These are phyloP conservation scores for Ibycter americanus DNA, from an alignment of 2,797 vertebrate species.

Conservation along the genomic window DNA sequence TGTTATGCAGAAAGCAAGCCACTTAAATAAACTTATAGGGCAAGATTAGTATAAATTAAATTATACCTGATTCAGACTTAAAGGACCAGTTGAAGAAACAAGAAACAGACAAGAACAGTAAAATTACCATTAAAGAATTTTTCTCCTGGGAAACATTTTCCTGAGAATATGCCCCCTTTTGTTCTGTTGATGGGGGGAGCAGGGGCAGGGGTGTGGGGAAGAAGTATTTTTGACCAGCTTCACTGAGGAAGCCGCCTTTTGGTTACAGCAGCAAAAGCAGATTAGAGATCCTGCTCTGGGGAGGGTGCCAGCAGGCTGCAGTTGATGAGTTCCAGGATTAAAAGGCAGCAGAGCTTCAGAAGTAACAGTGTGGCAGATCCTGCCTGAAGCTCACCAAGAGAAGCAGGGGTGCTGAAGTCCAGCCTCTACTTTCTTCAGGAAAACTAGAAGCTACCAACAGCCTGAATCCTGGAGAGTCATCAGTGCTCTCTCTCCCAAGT, in stretches of 20 bases:
- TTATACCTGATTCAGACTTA: not conserved
- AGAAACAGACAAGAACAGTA: not conserved
- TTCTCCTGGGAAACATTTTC: not conserved
- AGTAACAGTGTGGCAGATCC: not conserved
- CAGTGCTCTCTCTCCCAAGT: not conserved
- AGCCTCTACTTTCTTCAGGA: not conserved
- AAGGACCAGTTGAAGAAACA: not conserved
- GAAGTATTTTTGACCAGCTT: not conserved
- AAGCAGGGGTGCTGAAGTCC: not conserved
- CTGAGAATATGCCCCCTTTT: not conserved
- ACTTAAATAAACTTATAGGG: not conserved
- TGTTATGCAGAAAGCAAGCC: not conserved
- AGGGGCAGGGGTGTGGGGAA: no score
- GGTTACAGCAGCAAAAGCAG: conserved; percentile 31
- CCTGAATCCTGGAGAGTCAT: not conserved
- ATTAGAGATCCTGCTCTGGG: conserved; percentile 44
- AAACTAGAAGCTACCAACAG: not conserved
- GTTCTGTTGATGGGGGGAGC: not conserved
- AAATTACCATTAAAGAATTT: not conserved
- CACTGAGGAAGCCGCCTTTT: conserved; percentile 32
- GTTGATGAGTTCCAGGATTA: conserved; percentile 47
- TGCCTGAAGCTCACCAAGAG: not conserved
- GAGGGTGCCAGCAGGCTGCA: conserved; percentile 28
- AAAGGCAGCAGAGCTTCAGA: conserved; percentile 39
- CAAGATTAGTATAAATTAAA: not conserved